Conservation (phyloP, 2,113 vertebrate genomes). For the Ploceus nigricollis region DNA sequence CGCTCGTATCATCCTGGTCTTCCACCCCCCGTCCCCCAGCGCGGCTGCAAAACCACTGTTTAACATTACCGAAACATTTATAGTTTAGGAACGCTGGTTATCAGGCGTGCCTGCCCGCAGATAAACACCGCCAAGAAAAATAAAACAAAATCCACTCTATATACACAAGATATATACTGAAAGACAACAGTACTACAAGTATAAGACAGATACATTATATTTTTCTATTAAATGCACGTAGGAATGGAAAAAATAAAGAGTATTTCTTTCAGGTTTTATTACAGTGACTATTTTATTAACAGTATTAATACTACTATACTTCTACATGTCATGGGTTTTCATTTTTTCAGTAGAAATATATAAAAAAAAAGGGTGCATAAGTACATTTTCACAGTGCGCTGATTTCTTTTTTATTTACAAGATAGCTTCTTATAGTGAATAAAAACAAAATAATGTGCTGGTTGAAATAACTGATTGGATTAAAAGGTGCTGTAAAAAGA, state of each 20-base stretch:
- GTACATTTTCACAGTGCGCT: slow-evolving; percentile 83
- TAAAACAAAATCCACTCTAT: not conserved
- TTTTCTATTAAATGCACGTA: not conserved
- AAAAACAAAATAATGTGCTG: slow-evolving; percentile 76
- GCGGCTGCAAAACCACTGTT: slow-evolving; percentile 35
- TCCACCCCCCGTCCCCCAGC: not conserved
- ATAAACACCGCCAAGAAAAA: slow-evolving; percentile 13
- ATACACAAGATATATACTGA: not conserved
- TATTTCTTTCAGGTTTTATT: slow-evolving; percentile 67
- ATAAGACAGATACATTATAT: not conserved
- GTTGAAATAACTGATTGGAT: slow-evolving; percentile 76
- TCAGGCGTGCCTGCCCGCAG: not conserved
- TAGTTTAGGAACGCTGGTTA: slow-evolving; percentile 16
- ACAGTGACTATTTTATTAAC: slow-evolving; percentile 79
- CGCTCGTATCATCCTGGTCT: not conserved
- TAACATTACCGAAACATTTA: slow-evolving; percentile 52
- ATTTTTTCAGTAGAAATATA: slow-evolving; percentile 75
- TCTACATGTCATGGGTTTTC: slow-evolving; percentile 71
- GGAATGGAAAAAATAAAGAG: slow-evolving; percentile 54
- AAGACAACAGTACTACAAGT: slow-evolving; percentile 30
- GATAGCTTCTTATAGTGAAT: slow-evolving; percentile 78
- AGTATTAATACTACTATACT: slow-evolving; percentile 68
- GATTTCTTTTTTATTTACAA: slow-evolving; percentile 80
- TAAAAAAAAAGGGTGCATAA: slow-evolving; percentile 77
- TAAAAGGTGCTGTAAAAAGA: slow-evolving; percentile 77